Percentiles rank a stretch among this genome's conserved stretches.
These are phyloP conservation scores for Protonibea diacanthus DNA, from an alignment of 2,797 vertebrate genomes.

Conservation along the genomic window DNA sequence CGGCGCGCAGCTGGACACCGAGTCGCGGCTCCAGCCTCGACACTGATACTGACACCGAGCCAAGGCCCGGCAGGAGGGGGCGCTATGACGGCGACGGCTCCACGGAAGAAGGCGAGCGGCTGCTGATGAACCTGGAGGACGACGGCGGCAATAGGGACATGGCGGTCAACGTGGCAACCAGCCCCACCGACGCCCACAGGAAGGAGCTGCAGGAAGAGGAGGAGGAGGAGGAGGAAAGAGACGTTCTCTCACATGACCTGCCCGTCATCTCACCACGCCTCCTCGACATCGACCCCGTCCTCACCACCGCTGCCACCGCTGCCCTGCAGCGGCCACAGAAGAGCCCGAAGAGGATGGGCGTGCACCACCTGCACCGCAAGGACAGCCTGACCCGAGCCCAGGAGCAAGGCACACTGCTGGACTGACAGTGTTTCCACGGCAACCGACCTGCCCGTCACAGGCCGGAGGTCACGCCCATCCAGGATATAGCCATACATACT, in stretches of 20 bases:
- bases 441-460: conserved; percentile 26
- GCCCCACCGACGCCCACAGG: conserved; percentile 44
- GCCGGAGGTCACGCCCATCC: conserved; percentile 55
- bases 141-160: conserved; percentile 72
- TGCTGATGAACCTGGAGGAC: conserved; percentile 82
- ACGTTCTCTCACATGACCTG: conserved; percentile 83
- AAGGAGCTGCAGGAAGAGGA: conserved; percentile 81
- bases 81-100: conserved; percentile 85
- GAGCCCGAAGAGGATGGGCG: conserved; percentile 97
- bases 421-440: conserved; percentile 80
- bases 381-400: conserved; percentile 97
- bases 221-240: conserved; percentile 87
- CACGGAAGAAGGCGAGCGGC: conserved; percentile 83
- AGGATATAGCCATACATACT: conserved; percentile 82
- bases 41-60: conserved; percentile 87
- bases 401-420: conserved; percentile 96
- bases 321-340: conserved; percentile 85
- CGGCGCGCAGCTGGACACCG: conserved; percentile 88
- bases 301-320: conserved; percentile 49
- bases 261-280: conserved; percentile 77
- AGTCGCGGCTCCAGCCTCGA: conserved; percentile 91
- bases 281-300: conserved; percentile 78
- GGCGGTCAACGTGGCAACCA: conserved; percentile 67
- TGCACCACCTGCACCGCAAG: conserved; percentile 96
- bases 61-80: conserved; percentile 72